Conservation (phyloP, 2,888 invertebrate genomes). For the Amblyjoppa fuscipennis region DNA sequence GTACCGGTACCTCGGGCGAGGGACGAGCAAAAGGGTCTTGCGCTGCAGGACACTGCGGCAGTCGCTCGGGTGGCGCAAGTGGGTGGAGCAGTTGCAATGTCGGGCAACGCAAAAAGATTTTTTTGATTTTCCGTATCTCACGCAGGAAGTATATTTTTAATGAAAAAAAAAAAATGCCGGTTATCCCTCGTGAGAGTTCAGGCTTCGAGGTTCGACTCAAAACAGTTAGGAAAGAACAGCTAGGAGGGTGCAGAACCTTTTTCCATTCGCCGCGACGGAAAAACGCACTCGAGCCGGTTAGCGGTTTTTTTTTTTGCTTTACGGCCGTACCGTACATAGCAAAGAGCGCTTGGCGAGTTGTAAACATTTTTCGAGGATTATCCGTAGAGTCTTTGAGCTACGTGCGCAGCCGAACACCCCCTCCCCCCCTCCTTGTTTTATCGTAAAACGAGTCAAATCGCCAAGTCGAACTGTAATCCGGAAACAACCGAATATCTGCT, state of each 20-base stretch:
- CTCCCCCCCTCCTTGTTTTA: slow-evolving; percentile 41
- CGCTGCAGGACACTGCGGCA: slow-evolving; percentile 4
- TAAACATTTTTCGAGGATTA: slow-evolving; percentile 59
- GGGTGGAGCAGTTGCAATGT: slow-evolving; percentile 60
- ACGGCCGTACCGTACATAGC: slow-evolving; percentile 8
- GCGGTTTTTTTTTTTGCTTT: slow-evolving; percentile 62
- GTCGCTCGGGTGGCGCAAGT: slow-evolving; percentile 43
- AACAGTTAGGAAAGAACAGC: slow-evolving; percentile 22
- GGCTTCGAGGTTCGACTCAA: not conserved
- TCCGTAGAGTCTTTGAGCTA: slow-evolving; percentile 18
- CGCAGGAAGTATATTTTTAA: slow-evolving; percentile 24
- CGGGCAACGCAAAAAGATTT: slow-evolving; percentile 31
- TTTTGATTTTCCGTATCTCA: slow-evolving; percentile 23
- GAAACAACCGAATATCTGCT: not conserved
- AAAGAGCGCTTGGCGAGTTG: slow-evolving; percentile 8
- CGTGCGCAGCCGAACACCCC: not conserved
- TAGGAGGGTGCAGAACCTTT: slow-evolving; percentile 22
- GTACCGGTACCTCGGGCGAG: not conserved
- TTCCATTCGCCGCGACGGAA: slow-evolving; percentile 13
- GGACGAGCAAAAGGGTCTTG: not conserved
- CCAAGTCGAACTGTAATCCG: slow-evolving; percentile 16
- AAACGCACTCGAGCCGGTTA: slow-evolving; percentile 53
- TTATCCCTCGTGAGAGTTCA: slow-evolving; percentile 6
- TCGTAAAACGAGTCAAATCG: slow-evolving; percentile 59
- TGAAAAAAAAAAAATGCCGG: slow-evolving; percentile 43